Evolutionary conservation across 2,113 vertebrate species (phyloP).

Genomic region (Melanotaenia duboulayi): DNA sequence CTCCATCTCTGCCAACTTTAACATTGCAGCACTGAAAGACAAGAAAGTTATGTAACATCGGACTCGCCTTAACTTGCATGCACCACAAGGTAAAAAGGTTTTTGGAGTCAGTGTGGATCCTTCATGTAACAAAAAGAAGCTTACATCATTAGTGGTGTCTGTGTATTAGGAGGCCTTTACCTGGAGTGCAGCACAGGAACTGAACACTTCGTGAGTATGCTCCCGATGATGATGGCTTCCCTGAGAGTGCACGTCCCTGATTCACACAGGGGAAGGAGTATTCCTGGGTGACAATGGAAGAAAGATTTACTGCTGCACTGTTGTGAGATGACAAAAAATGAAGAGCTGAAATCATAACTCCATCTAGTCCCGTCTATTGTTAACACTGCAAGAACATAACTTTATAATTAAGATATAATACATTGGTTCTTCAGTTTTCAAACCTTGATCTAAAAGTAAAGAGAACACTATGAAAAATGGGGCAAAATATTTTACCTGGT

Average conservation of each 20-base stretch:
- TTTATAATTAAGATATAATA: too few relatives aligned
- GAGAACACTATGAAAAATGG: too few relatives aligned
- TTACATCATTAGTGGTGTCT: not conserved
- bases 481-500: too few relatives aligned
- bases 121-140: not conserved
- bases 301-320: not conserved
- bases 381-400: too few relatives aligned
- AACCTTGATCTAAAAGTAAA: too few relatives aligned
- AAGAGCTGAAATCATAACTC: too few relatives aligned
- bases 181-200: slow-evolving; percentile 97
- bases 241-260: slow-evolving; percentile 95
- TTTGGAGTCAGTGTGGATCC: not conserved
- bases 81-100: not conserved
- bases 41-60: slow-evolving; percentile 37
- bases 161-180: slow-evolving; percentile 72
- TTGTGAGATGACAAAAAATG: not conserved
- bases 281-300: slow-evolving; percentile 80
- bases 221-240: slow-evolving; percentile 95
- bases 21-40: slow-evolving; percentile 89
- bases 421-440: too few relatives aligned
- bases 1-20: slow-evolving; percentile 96
- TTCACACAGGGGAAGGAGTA: slow-evolving; percentile 95
- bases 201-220: slow-evolving; percentile 95
- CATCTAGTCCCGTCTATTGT: too few relatives aligned
- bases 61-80: not conserved